A percentile compares a stretch with the other conserved stretches of the same genome.
Evolutionary conservation across 1,140 invertebrate genomes (phyloP).

Genomic region (Habropoda laboriosa): DNA sequence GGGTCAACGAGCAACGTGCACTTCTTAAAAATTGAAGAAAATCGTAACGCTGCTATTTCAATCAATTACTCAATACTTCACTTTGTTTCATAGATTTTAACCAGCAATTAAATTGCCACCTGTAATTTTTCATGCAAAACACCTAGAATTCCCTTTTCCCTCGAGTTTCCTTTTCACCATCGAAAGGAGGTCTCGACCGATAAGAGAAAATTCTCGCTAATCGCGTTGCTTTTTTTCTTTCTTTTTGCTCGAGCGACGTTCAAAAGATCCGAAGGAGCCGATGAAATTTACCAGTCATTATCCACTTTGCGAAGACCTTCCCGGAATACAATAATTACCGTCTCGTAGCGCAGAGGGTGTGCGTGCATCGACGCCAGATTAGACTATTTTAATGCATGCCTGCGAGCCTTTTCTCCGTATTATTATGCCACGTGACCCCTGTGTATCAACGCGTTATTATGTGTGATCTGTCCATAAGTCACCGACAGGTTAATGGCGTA

Average conservation of each 20-base stretch:
- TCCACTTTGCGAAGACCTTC: conserved; percentile 38
- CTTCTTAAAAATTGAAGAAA: too few relatives aligned
- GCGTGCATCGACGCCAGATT: conserved; percentile 29
- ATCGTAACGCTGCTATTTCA: too few relatives aligned
- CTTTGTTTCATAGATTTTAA: too few relatives aligned
- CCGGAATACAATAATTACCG: conserved; percentile 30
- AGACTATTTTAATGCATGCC: conserved; percentile 41
- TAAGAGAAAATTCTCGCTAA: background rate
- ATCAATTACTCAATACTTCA: too few relatives aligned
- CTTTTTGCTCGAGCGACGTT: background rate
- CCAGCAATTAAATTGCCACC: too few relatives aligned
- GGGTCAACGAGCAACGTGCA: too few relatives aligned
- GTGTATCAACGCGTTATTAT: conserved; percentile 38
- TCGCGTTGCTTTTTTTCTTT: too few relatives aligned
- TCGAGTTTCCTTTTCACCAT: background rate
- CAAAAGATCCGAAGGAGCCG: background rate
- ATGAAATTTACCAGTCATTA: conserved; percentile 24
- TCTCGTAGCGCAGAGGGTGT: background rate
- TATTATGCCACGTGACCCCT: conserved; percentile 39
- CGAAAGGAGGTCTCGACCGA: background rate
- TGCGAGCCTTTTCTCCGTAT: conserved; percentile 20
- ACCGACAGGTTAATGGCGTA: conserved; percentile 67
- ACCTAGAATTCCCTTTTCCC: too few relatives aligned
- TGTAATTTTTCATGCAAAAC: too few relatives aligned
- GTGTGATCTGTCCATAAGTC: conserved; percentile 59